phyloP scores from a whole-genome alignment of 2,888 invertebrate species.

The Cantharis flavilabris region DNA sequence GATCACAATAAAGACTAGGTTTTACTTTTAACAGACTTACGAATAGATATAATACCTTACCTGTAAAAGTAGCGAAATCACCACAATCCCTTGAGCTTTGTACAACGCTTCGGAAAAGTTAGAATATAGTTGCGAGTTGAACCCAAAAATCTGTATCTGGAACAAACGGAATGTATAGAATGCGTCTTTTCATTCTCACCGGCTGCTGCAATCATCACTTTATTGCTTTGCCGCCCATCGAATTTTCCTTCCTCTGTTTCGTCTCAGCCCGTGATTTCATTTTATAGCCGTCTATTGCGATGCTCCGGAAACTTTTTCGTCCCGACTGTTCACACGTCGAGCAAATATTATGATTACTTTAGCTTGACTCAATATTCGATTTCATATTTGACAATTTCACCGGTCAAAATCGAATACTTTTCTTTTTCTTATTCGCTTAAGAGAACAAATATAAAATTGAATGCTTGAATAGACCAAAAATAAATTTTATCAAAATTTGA shows the following conservation, averaged over 20 bases:
- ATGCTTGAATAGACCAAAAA: constrained; percentile 41
- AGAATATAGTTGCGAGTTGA: constrained; percentile 95
- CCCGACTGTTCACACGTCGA: constrained; percentile 47
- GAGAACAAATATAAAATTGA: constrained; percentile 42
- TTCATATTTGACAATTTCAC: constrained; percentile 49
- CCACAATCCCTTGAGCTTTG: constrained; percentile 93
- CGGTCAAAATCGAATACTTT: constrained; percentile 43
- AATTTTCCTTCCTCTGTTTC: constrained; percentile 52
- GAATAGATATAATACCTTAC: constrained; percentile 60
- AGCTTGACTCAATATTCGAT: constrained; percentile 51
- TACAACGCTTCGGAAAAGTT: constrained; percentile 95
- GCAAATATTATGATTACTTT: constrained; percentile 55
- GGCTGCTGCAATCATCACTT: constrained; percentile 54
- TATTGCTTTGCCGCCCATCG: constrained; percentile 54
- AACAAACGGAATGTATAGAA: constrained; percentile 56
- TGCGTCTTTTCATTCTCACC: constrained; percentile 44
- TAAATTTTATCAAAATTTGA: constrained; percentile 25
- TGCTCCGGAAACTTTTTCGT: constrained; percentile 35
- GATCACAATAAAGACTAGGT: constrained; percentile 22
- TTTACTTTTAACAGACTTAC: constrained; percentile 29
- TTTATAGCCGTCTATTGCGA: constrained; percentile 38
- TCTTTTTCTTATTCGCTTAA: constrained; percentile 26
- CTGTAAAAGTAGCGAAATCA: constrained; percentile 92
- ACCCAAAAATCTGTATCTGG: constrained; percentile 97
- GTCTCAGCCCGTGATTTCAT: constrained; percentile 47